phyloP scores from a whole-genome alignment of 2,797 vertebrate genomes.

The Pempheris klunzingeri region DNA sequence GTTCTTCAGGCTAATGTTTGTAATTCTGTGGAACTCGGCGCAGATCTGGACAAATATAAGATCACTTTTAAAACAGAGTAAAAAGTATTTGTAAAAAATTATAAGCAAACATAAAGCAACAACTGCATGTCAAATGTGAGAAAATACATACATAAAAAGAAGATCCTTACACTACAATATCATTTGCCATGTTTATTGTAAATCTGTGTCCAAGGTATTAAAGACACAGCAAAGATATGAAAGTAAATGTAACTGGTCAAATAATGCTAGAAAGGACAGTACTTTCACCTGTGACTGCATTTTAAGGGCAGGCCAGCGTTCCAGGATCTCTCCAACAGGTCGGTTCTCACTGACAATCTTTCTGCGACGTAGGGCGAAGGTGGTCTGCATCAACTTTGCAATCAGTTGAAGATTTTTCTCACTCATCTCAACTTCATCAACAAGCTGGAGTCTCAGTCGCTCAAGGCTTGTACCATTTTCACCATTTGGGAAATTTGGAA shows the following conservation, averaged over 20 bases:
- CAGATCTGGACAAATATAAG: too few species aligned
- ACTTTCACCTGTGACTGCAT: slow-evolving; percentile 19
- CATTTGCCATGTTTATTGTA: neutral
- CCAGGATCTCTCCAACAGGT: slow-evolving; percentile 8
- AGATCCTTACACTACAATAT: neutral
- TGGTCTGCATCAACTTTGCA: slow-evolving; percentile 1
- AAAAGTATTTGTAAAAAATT: too few species aligned
- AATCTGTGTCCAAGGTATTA: neutral
- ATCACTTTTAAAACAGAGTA: too few species aligned
- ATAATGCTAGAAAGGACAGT: neutral
- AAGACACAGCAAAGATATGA: neutral
- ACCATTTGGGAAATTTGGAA: slow-evolving; percentile 8
- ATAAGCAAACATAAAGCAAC: too few species aligned
- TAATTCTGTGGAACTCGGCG: too few species aligned
- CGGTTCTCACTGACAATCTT: neutral
- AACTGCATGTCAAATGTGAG: too few species aligned
- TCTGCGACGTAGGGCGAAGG: neutral
- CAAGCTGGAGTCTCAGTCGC: neutral
- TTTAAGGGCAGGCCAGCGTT: slow-evolving; percentile 21
- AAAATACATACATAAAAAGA: too few species aligned
- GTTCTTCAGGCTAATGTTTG: too few species aligned
- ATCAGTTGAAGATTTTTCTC: too few species aligned
- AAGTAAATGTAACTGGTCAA: neutral
- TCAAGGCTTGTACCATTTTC: neutral
- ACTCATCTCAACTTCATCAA: neutral